Percentiles rank a stretch among this genome's conserved stretches.
phyloP scores from a whole-genome alignment of 92 coral and sea anemone species.

The Isaurus tuberculatus region DNA sequence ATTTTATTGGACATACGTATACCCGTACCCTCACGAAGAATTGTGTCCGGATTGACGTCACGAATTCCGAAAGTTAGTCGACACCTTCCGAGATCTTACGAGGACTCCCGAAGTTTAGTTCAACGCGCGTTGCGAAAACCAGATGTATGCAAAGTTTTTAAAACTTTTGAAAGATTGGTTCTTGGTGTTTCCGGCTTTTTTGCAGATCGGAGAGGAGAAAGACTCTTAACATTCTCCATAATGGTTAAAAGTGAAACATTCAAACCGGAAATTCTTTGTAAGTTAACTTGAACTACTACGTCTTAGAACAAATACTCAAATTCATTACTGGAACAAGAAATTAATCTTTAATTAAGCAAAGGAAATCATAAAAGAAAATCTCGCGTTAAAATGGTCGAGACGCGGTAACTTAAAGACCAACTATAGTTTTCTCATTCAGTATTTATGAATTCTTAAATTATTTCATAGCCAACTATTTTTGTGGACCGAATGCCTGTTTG shows the following conservation, averaged over 20 bases:
- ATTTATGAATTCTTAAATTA: too few relatives aligned
- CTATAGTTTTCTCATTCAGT: too few relatives aligned
- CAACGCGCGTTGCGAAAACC: not conserved
- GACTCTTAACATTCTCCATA: not conserved
- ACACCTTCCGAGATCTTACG: slow-evolving; percentile 66
- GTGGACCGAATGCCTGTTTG: too few relatives aligned
- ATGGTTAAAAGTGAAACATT: not conserved
- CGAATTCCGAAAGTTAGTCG: slow-evolving; percentile 58
- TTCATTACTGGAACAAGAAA: too few relatives aligned
- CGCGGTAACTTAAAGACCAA: too few relatives aligned
- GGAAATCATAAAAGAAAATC: too few relatives aligned
- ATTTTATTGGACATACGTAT: slow-evolving; percentile 70
- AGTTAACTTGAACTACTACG: too few relatives aligned
- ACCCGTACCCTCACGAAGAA: slow-evolving; percentile 58
- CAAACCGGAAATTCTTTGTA: not conserved
- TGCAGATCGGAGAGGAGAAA: not conserved
- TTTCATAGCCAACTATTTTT: too few relatives aligned
- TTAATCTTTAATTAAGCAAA: too few relatives aligned
- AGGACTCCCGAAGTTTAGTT: slow-evolving; percentile 31
- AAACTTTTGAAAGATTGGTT: not conserved
- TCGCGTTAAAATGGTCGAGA: too few relatives aligned
- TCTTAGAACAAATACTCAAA: too few relatives aligned
- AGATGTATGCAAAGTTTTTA: not conserved
- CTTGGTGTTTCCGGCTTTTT: not conserved
- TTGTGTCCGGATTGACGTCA: slow-evolving; percentile 81